Base-by-base conservation (phyloP, 2,888 invertebrate species). In the Nomada goodeniana region DNA sequence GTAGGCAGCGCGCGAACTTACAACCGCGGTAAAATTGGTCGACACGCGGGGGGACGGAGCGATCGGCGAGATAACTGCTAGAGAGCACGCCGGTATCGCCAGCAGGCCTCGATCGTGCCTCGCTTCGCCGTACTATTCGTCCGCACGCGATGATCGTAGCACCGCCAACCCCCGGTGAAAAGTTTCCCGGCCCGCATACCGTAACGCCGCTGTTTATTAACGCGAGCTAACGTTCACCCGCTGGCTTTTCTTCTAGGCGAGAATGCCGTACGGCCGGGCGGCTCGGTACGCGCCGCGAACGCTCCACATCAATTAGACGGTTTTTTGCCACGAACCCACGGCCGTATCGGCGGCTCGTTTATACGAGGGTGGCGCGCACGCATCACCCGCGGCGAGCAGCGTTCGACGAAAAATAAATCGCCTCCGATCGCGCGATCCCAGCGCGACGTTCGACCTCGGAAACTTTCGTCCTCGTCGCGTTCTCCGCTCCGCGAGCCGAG, bases 21-120 rank as follows among this genome's bases (percentile, higher is more conserved):
- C 20, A 47, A 74, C 71, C 67, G 36, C n/a, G 60, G 59, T 80
- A 74, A 52, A 64, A 86, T 84, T 79, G 76, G 72, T 59, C 76
- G 57, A 74, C 70, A 55, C 63, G 52, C 1, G n/a, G 61, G 71
- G 73, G 65, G 57, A 76, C 50, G 50, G 76, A 60, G 59, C 69
- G 75, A 70, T 71, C n/a, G 44, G 36, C 65, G 69, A 60, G 57
- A 73, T 70, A 70, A 74, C 77, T 74, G 65, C 59, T 59, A 61
- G 72, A 63, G 61, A 60, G 44, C 64, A 52, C 36, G 69, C 68
- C 68, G 42, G 74, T 53, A 57, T 20, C 7, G 52, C 63, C 53
- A 57, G 55, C 55, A 52, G 64, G 61, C 11, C 26, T 26, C n/a
- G 15, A 42, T 52, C 55, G 50, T 68, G 70, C 70, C 44, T 53